These are phyloP conservation scores for Onychorhynchus coronatus DNA, from an alignment of 2,113 vertebrate species.

Conservation along the genomic window DNA sequence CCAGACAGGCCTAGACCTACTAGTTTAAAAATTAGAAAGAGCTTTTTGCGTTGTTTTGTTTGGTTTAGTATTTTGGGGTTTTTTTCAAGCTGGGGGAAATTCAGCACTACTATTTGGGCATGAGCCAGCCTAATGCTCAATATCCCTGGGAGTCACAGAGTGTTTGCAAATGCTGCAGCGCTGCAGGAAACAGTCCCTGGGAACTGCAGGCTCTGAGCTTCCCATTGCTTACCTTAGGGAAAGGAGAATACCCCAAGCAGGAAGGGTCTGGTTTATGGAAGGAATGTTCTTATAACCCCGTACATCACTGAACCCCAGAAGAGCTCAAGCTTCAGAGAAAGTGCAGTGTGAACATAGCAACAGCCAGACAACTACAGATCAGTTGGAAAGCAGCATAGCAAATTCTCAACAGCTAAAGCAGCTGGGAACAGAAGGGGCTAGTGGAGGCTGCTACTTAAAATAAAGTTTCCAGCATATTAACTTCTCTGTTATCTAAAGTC, in stretches of 20 bases:
- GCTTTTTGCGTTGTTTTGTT: background rate
- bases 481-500: background rate
- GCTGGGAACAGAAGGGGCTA: background rate
- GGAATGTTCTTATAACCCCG: background rate
- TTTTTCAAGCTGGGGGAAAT: background rate
- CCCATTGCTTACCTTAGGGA: slow-evolving; percentile 18
- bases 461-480: background rate
- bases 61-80: background rate
- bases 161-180: background rate
- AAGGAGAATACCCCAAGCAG: slow-evolving; percentile 5
- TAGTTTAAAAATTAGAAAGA: background rate
- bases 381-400: background rate
- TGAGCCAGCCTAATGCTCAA: background rate
- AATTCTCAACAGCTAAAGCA: background rate
- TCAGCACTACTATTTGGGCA: background rate
- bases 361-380: background rate
- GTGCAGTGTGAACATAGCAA: background rate
- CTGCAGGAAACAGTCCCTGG: slow-evolving; percentile 32
- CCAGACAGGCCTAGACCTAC: background rate
- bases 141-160: background rate
- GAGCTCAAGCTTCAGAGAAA: background rate
- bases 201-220: background rate
- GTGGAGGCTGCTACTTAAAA: background rate
- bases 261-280: background rate
- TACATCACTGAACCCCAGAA: background rate